Conservation (phyloP, 2,113 vertebrate species). For the Nerophis ophidion region DNA sequence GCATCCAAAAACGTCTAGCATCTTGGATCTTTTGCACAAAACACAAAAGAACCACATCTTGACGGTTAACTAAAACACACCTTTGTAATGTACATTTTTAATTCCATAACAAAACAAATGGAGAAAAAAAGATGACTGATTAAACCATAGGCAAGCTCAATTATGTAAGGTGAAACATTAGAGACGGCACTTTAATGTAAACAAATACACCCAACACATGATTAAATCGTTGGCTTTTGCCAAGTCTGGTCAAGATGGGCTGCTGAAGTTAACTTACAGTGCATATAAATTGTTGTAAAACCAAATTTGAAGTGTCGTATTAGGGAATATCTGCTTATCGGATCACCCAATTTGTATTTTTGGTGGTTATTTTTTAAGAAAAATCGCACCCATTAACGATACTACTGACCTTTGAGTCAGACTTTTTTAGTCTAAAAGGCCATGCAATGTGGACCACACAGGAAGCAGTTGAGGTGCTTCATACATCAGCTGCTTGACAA, state of each 20-base stretch:
- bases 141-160: conserved; percentile 34
- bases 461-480: conserved; percentile 37
- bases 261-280: neutral
- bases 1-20: neutral
- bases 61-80: conserved; percentile 34
- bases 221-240: neutral
- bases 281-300: neutral
- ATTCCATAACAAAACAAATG: conserved; percentile 26
- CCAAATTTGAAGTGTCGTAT: too few relatives aligned
- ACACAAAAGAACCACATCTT: conserved; percentile 1
- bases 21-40: neutral
- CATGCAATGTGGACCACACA: conserved; percentile 35
- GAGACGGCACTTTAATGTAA: conserved; percentile 2
- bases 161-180: conserved; percentile 17
- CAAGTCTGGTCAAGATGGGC: neutral
- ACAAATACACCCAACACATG: neutral
- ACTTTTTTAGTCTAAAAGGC: conserved; percentile 17
- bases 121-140: neutral
- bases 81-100: conserved; percentile 37
- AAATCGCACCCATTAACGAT: conserved; percentile 24
- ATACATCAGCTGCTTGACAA: conserved; percentile 32
- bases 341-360: too few relatives aligned
- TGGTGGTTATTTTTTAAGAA: conserved; percentile 16
- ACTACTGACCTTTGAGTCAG: conserved; percentile 18
- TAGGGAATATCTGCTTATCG: too few relatives aligned